A percentile compares a stretch with the other conserved stretches of the same genome.
Evolutionary conservation across 2,113 vertebrate species (phyloP).

Genomic region (Antechinus stuartii): DNA sequence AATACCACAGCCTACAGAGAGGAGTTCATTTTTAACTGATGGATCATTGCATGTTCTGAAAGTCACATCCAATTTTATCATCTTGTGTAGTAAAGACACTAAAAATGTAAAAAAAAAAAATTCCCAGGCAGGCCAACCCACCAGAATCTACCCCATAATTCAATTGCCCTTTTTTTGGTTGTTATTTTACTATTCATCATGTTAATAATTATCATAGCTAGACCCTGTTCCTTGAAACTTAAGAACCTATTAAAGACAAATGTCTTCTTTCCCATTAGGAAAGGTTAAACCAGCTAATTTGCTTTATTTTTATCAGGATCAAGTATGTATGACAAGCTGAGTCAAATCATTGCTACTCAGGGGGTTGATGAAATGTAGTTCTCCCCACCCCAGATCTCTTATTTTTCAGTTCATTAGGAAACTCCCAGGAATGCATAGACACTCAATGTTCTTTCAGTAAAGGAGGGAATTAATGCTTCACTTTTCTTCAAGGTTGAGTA

Average conservation of each 20-base stretch:
- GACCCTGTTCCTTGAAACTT: neutral
- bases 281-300: conserved; percentile 78
- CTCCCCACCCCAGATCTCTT: conserved; percentile 72
- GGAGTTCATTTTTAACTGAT: neutral
- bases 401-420: conserved; percentile 80
- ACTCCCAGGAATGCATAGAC: conserved; percentile 73
- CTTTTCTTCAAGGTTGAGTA: conserved; percentile 59
- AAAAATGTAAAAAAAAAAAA: conserved; percentile 6
- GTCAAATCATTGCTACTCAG: conserved; percentile 83
- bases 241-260: conserved; percentile 57
- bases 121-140: neutral
- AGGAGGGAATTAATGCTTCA: conserved; percentile 57
- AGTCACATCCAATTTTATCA: neutral
- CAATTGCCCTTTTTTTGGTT: neutral
- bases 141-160: neutral
- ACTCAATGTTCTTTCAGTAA: conserved; percentile 59
- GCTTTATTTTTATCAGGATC: conserved; percentile 85
- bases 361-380: conserved; percentile 85
- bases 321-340: conserved; percentile 82
- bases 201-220: neutral
- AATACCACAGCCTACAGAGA: neutral
- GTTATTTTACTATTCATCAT: neutral
- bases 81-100: conserved; percentile 1
- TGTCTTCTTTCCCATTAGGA: conserved; percentile 75
- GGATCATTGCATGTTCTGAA: conserved; percentile 6